Evolutionary conservation across 2,888 invertebrate genomes (phyloP).

Genomic region (Bruchidius siliquastri): DNA sequence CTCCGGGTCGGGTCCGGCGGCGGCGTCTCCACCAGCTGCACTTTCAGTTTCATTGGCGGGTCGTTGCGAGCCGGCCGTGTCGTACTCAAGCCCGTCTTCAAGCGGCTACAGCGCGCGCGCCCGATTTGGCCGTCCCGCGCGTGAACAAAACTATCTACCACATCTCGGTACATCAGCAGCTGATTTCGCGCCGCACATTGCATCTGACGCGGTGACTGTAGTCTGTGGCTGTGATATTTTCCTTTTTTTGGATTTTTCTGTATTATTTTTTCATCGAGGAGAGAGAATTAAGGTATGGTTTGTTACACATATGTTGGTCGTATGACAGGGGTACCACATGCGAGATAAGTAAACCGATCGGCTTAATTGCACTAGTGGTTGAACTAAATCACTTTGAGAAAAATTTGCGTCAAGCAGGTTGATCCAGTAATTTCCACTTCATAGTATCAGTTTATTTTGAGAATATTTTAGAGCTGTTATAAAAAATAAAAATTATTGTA

Average conservation of each 20-base stretch:
- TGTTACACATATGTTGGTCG: too few relatives aligned
- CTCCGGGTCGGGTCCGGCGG: neutral
- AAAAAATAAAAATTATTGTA: too few relatives aligned
- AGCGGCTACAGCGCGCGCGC: slow-evolving; percentile 15
- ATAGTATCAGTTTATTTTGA: too few relatives aligned
- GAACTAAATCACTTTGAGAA: too few relatives aligned
- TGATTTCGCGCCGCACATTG: neutral
- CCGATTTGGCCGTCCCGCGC: neutral
- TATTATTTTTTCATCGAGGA: neutral
- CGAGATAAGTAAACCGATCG: too few relatives aligned
- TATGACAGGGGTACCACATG: too few relatives aligned
- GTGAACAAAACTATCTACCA: neutral
- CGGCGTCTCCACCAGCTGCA: slow-evolving; percentile 11
- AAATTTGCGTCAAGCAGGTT: too few relatives aligned
- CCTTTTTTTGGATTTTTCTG: neutral
- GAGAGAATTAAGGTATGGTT: neutral
- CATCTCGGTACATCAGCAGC: neutral
- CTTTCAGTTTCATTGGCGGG: slow-evolving; percentile 50
- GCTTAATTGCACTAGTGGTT: too few relatives aligned
- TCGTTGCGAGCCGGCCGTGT: slow-evolving; percentile 49
- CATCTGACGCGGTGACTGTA: neutral
- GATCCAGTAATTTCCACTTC: too few relatives aligned
- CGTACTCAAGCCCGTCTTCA: slow-evolving; percentile 44
- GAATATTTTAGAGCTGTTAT: too few relatives aligned
- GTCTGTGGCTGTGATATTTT: neutral